Evolutionary conservation across 53 echinoderm and acorn worm genomes (phyloP), one percentile per base, ranked within the genome.

Genomic region (Hippasteria phrygiana): DNA sequence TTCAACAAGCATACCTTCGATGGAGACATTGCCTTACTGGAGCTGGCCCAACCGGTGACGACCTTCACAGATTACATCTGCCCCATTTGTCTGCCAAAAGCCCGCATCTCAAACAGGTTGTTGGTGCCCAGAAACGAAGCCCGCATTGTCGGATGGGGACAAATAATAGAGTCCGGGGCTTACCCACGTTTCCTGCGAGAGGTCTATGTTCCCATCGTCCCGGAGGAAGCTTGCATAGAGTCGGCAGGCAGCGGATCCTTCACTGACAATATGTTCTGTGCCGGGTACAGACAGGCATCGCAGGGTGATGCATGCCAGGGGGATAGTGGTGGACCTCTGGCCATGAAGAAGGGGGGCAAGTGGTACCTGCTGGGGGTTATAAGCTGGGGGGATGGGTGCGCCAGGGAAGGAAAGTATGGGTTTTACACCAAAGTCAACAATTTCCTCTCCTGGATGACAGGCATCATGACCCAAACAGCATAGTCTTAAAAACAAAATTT

Each of bases 381-480:
- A 2, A 99, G 99, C 55, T 99, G 99, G 99, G 99, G 99, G 0
- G 93, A 94, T 46, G 99, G 99, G 1, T 99, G 99, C 59, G 93
- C 88, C 3, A 86, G 74, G 63, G 94, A 93, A 34, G 91, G 93
- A 2, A 92, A 93, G 62, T 99, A 95, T 87, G 99, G 99, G 35
- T 96, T 94, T 74, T 99, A 99, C 77, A 96, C 96, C 11, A 96
- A 88, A 87, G 81, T 96, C 8, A 27, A 74, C 33, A 82, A 83
- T 31, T 89, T 93, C 45, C 14, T 80, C 18, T 13, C 74, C 8
- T 96, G 96, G 96, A 88, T 92, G 22, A 50, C 0, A 38, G 70
- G 71, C 9, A 2, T 65, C 12, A 84, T 84, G 75, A 59, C 59
- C 20, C 22, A 51, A 51, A 20, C 16, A 14, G 20, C 51, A 20